Percentiles rank a stretch among this genome's conserved stretches.
phyloP scores from a whole-genome alignment of 1,140 invertebrate genomes.

The Vanessa atalanta region DNA sequence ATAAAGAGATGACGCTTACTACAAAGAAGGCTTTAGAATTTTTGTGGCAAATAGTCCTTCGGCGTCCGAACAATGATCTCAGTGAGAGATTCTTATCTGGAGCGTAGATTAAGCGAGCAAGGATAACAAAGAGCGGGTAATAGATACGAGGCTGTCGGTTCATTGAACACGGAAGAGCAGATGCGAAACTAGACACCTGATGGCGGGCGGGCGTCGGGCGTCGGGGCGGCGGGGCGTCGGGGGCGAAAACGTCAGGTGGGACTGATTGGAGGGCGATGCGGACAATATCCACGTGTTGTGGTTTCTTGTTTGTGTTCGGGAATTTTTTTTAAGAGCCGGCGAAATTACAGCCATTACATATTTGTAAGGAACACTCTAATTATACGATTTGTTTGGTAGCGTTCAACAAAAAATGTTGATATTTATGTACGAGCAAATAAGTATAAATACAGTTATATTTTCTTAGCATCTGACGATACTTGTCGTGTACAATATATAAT shows the following conservation, averaged over 20 bases:
- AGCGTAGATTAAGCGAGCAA: constrained; percentile 15
- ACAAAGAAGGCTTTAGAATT: constrained; percentile 9
- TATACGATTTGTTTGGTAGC: too few species aligned
- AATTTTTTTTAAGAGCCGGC: too few species aligned
- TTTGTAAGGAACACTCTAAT: too few species aligned
- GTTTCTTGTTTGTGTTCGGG: neutral
- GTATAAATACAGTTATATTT: too few species aligned
- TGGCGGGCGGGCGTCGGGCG: constrained; percentile 12
- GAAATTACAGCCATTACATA: too few species aligned
- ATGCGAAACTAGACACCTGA: constrained; percentile 27
- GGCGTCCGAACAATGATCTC: constrained; percentile 17
- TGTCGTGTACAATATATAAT: too few species aligned
- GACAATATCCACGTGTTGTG: neutral
- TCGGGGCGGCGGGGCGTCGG: neutral
- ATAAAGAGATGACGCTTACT: constrained; percentile 16
- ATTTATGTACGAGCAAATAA: too few species aligned
- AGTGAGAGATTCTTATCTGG: constrained; percentile 24
- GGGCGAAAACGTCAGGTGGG: neutral
- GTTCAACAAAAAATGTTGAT: too few species aligned
- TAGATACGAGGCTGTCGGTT: constrained; percentile 27
- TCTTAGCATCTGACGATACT: too few species aligned
- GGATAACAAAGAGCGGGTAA: constrained; percentile 17
- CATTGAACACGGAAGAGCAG: constrained; percentile 33
- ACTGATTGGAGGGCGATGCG: neutral
- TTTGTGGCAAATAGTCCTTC: constrained; percentile 19